Percentiles rank a stretch among this genome's conserved stretches.
Conservation (phyloP, 2,113 vertebrate genomes). For the Tachycineta bicolor region DNA sequence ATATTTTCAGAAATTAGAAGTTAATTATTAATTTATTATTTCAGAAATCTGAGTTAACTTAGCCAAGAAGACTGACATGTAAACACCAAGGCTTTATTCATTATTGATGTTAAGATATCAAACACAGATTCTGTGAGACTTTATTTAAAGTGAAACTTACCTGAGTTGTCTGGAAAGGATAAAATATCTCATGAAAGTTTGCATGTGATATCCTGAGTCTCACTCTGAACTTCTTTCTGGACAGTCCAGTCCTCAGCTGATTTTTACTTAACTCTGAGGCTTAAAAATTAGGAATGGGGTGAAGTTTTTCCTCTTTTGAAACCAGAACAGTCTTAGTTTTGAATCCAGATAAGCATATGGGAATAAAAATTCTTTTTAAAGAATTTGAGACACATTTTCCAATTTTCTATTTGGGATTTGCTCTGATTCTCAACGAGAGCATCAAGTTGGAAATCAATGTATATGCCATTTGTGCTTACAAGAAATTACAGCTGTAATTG, state of each 20-base stretch:
- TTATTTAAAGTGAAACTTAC: neutral
- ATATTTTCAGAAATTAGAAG: neutral
- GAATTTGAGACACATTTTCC: neutral
- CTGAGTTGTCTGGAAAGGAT: neutral
- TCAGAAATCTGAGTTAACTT: neutral
- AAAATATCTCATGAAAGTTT: neutral
- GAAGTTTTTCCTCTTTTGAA: neutral
- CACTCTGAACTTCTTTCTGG: neutral
- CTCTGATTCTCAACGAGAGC: neutral
- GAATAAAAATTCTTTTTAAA: neutral
- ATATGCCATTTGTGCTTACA: neutral
- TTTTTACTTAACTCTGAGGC: neutral
- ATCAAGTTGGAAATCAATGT: neutral
- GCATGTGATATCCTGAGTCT: neutral
- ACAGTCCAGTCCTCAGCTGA: neutral
- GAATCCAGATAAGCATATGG: neutral
- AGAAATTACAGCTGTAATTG: neutral
- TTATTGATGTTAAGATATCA: neutral
- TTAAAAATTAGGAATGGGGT: neutral
- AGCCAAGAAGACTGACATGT: neutral
- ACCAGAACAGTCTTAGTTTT: neutral
- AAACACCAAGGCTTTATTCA: neutral
- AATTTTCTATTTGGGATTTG: neutral
- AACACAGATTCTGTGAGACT: neutral
- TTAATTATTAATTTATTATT: slow-evolving; percentile 6